Base-by-base conservation (phyloP, 2,113 vertebrate genomes). In the Tetraodon nigroviridis region DNA sequence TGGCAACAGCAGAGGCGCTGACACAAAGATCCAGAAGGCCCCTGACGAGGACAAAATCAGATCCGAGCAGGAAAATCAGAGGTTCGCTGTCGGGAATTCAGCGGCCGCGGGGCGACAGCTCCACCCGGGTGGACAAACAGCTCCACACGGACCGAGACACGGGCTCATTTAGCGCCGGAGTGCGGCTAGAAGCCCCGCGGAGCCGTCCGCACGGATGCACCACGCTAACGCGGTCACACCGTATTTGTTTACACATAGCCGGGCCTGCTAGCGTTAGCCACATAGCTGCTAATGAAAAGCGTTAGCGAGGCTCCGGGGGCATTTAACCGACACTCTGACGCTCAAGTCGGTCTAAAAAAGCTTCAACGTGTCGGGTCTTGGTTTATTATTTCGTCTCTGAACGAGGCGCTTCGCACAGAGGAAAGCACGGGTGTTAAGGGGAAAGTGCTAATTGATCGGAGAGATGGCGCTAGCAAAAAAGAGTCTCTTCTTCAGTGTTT, bases 201-300 rank as follows among this genome's bases (percentile, higher is more conserved):
- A 14, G 21, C 1, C 10, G 29, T 11, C 58, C 40, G 27, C 42
- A 21, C 62, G 63, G 67, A 62, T 51, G 40, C 51, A 67, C 51
- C 24, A 29, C 69, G 64, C 49, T 22, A 29, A 67, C 50, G 4
- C 51, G 41, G 19, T 56, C 79, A 72, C 61, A 55, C 64, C 67
- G 71, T 70, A 78, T 86, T 87, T 90, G 87, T 88, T 88, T 87
- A 89, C 80, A 84, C 47, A 68, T 14, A 66, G 68, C 61, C 20
- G 55, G 82, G 80, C 82, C 86, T 79, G 79, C 76, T 84, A 80
- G 65, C 4, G 76, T 64, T 80, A 82, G 77, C 79, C 48, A 22
- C 20, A 48, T 72, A 66, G 79, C 77, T 58, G 51, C 7, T 18
- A 24, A 16, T 14, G 59, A 4, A 22, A 15, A 45, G 47, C 15